Evolutionary conservation across 64 coral and sea anemone genomes (phyloP).

Genomic region (Montipora efflorescens): DNA sequence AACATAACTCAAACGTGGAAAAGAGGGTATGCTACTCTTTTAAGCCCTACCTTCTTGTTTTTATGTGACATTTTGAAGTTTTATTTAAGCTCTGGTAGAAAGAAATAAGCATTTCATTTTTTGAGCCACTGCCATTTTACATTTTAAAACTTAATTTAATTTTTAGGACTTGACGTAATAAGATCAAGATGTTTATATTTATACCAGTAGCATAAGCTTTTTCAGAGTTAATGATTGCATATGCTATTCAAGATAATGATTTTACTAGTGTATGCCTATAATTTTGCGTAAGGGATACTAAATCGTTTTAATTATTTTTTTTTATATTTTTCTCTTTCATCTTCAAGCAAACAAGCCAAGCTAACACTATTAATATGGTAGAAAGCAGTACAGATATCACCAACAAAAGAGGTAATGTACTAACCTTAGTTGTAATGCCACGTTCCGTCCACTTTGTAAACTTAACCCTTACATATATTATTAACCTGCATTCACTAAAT

Average conservation of each 20-base stretch:
- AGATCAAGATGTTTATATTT: neutral
- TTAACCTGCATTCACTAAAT: slow-evolving; percentile 45
- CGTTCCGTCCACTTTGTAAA: neutral
- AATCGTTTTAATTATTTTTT: neutral
- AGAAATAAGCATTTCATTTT: neutral
- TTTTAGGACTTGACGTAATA: neutral
- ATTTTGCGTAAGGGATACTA: neutral
- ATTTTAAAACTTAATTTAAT: neutral
- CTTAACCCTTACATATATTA: neutral
- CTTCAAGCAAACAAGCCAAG: neutral
- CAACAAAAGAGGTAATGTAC: neutral
- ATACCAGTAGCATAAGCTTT: neutral
- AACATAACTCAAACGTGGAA: slow-evolving; percentile 58
- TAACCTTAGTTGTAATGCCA: neutral
- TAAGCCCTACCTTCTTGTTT: neutral
- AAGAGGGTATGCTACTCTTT: neutral
- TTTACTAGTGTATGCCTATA: neutral
- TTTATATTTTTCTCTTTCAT: slow-evolving; percentile 7
- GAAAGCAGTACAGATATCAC: neutral
- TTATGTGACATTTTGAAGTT: neutral
- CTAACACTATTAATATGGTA: neutral
- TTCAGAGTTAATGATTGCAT: neutral
- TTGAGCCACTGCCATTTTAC: neutral
- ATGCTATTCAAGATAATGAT: neutral
- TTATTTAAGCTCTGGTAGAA: neutral